phyloP scores from a whole-genome alignment of 2,113 vertebrate genomes.

The Brienomyrus longianalis region DNA sequence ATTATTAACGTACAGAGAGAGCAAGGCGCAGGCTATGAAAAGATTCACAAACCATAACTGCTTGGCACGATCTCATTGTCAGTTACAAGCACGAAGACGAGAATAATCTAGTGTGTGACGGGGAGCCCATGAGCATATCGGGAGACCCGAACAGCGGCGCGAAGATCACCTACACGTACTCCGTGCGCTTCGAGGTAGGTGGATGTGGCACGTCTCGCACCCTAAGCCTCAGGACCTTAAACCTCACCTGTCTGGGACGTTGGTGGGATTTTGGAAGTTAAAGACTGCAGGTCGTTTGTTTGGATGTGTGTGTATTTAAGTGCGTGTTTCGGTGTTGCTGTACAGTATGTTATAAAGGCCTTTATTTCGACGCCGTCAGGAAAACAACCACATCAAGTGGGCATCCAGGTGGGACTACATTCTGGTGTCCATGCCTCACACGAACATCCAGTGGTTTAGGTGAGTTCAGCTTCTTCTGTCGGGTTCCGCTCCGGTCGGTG shows the following conservation, averaged over 20 bases:
- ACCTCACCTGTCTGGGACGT: neutral
- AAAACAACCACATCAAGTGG: constrained; percentile 81
- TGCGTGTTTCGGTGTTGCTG: neutral
- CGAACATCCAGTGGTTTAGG: constrained; percentile 99
- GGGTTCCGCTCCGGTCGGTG: neutral
- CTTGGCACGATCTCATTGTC: constrained; percentile 19
- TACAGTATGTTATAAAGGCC: neutral
- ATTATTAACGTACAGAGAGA: neutral
- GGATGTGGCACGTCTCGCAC: neutral
- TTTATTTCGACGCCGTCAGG: constrained; percentile 50
- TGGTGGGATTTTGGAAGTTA: neutral
- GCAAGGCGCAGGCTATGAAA: neutral
- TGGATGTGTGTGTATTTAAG: neutral
- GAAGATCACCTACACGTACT: constrained; percentile 79
- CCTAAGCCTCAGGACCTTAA: neutral
- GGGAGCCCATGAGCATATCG: constrained; percentile 79
- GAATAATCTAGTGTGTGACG: constrained; percentile 68
- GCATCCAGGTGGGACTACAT: constrained; percentile 98
- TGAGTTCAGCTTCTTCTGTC: constrained; percentile 35
- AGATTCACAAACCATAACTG: neutral
- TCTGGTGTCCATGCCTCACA: constrained; percentile 97
- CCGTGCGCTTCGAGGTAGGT: constrained; percentile 76
- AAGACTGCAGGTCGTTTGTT: neutral
- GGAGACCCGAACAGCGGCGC: constrained; percentile 64
- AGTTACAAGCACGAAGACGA: constrained; percentile 75